Evolutionary conservation across 2,888 invertebrate genomes (phyloP).

Genomic region (Troglohyphantes excavatus): DNA sequence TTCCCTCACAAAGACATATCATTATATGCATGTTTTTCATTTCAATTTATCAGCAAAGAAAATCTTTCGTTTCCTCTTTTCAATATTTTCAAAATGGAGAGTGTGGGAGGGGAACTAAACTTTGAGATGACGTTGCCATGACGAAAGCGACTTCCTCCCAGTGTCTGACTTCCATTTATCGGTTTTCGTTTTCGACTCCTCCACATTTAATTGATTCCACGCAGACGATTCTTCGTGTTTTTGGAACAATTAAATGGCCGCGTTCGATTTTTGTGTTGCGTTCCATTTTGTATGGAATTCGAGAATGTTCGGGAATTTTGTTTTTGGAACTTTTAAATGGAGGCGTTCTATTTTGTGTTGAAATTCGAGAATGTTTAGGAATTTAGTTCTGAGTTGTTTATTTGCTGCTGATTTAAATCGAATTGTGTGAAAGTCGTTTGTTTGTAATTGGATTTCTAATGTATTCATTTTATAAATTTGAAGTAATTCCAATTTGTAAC

Average conservation of each 20-base stretch:
- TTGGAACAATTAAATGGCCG: slow-evolving; percentile 34
- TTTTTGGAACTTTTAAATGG: background rate
- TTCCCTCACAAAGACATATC: background rate
- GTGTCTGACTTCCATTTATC: slow-evolving; percentile 32
- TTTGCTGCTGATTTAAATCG: too few species aligned
- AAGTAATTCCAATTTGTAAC: too few species aligned
- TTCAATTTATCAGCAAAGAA: slow-evolving; percentile 26
- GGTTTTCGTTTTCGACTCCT: slow-evolving; percentile 41
- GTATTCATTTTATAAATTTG: too few species aligned
- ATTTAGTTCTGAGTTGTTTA: too few species aligned
- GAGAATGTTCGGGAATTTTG: background rate
- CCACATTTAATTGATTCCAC: slow-evolving; percentile 52
- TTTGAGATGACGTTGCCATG: slow-evolving; percentile 31
- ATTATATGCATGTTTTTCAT: background rate
- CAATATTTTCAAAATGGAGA: slow-evolving; percentile 3
- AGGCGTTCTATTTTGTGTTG: too few species aligned
- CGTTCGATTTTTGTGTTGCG: background rate
- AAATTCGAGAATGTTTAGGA: too few species aligned
- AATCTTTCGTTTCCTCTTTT: slow-evolving; percentile 3
- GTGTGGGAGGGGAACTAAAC: background rate
- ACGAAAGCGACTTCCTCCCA: slow-evolving; percentile 46
- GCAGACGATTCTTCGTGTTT: slow-evolving; percentile 38
- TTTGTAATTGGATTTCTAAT: too few species aligned
- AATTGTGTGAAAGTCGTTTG: too few species aligned
- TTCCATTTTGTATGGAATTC: too few species aligned